Evolutionary conservation across 2,113 vertebrate genomes (phyloP).

Genomic region (Cricetomys ansorgei): DNA sequence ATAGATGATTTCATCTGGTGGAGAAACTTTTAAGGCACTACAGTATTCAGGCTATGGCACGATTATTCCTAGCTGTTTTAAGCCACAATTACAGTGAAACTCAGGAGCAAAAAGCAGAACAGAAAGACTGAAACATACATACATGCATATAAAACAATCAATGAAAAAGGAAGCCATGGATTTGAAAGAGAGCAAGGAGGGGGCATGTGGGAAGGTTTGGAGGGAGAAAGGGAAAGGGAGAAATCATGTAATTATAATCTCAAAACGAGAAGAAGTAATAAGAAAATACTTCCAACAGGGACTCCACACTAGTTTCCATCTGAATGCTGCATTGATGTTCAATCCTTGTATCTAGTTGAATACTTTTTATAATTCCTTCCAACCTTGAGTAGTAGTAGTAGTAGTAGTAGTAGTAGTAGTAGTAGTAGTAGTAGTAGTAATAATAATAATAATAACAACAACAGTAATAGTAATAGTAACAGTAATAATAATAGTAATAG

Average conservation of each 20-base stretch:
- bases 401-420: no score
- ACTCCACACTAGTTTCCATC: background rate
- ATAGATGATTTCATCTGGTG: background rate
- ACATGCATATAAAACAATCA: background rate
- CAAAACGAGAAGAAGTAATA: background rate
- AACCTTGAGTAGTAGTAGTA: background rate
- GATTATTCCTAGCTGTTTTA: background rate
- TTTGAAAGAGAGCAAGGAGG: background rate
- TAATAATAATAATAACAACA: background rate
- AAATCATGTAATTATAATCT: background rate
- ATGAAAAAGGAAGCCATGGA: background rate
- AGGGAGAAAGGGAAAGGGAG: background rate
- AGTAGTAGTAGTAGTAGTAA: background rate
- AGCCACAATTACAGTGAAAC: background rate
- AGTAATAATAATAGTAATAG: background rate
- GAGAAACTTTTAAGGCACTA: background rate
- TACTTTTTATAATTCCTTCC: background rate
- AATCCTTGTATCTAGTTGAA: background rate
- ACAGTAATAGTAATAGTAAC: background rate
- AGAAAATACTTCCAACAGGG: background rate
- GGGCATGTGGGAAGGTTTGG: background rate
- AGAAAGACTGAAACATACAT: background rate
- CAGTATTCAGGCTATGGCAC: background rate
- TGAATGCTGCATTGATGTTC: background rate
- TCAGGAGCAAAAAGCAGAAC: background rate